phyloP scores from a whole-genome alignment of 2,888 invertebrate species.

The Leucophenga maculata region DNA sequence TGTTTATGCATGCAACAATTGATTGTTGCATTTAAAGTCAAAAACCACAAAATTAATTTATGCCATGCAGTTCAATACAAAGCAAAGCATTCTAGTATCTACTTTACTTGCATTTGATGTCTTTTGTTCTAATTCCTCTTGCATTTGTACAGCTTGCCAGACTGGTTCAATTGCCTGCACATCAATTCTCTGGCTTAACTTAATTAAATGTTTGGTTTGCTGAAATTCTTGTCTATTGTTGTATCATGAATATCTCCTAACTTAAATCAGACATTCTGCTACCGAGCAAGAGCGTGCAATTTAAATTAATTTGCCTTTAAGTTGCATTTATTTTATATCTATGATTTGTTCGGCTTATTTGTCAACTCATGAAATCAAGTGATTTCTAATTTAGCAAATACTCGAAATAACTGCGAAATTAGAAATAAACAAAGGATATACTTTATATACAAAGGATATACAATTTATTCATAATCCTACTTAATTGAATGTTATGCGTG shows the following conservation, averaged over 20 bases:
- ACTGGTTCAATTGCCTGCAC: background rate
- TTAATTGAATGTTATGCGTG: too few species aligned
- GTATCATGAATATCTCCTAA: constrained; percentile 40
- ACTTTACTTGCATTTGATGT: background rate
- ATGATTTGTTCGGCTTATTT: too few species aligned
- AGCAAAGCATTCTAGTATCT: background rate
- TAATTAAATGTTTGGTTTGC: constrained; percentile 19
- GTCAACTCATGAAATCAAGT: too few species aligned
- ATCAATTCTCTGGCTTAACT: background rate
- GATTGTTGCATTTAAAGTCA: constrained; percentile 30
- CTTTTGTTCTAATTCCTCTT: background rate
- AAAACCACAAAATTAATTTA: constrained; percentile 31
- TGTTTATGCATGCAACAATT: constrained; percentile 41
- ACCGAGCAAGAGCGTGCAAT: constrained; percentile 43
- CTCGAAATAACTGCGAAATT: too few species aligned
- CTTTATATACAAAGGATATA: too few species aligned
- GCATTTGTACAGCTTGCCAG: background rate
- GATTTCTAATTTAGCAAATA: too few species aligned
- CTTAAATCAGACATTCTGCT: constrained; percentile 7
- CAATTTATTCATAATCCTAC: too few species aligned
- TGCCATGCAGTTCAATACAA: background rate
- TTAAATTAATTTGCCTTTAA: too few species aligned
- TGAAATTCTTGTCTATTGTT: constrained; percentile 44
- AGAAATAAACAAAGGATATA: too few species aligned
- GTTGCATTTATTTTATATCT: too few species aligned